Evolutionary conservation across 2,113 vertebrate genomes (phyloP).

Genomic region (Craseonycteris thonglongyai): DNA sequence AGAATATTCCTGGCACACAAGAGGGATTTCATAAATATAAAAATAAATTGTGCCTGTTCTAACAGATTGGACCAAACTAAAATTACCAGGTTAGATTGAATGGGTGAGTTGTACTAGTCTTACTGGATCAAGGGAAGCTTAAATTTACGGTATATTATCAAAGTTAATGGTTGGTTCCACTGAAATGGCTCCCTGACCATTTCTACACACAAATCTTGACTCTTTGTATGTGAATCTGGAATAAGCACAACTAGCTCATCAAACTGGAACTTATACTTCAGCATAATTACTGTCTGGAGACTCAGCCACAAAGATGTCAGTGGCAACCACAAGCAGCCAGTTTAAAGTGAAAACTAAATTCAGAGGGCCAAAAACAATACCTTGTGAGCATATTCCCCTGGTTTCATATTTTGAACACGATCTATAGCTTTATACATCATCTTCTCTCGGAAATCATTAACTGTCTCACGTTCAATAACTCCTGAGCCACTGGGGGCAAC

Average conservation of each 20-base stretch:
- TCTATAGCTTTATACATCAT: constrained; percentile 95
- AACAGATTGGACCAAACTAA: neutral
- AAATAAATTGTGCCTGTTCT: neutral
- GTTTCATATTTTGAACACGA: constrained; percentile 82
- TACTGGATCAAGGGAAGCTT: neutral
- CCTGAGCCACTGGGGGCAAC: constrained; percentile 85
- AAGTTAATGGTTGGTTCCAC: neutral
- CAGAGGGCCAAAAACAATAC: constrained; percentile 73
- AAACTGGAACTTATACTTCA: neutral
- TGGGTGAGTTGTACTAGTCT: neutral
- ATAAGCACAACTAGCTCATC: neutral
- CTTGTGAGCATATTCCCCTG: constrained; percentile 81
- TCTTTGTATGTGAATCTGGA: constrained; percentile 18
- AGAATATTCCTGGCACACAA: neutral
- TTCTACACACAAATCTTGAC: neutral
- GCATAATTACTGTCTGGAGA: constrained; percentile 7
- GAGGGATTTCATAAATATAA: neutral
- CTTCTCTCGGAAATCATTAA: constrained; percentile 88
- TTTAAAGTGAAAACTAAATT: constrained; percentile 23
- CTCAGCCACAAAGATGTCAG: neutral
- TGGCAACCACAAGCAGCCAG: neutral
- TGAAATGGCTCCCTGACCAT: neutral
- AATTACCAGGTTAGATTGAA: neutral
- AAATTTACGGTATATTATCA: neutral
- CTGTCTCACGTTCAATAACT: constrained; percentile 88